Evolutionary conservation across 2,888 invertebrate species (phyloP).

Genomic region (Acronicta aceris): DNA sequence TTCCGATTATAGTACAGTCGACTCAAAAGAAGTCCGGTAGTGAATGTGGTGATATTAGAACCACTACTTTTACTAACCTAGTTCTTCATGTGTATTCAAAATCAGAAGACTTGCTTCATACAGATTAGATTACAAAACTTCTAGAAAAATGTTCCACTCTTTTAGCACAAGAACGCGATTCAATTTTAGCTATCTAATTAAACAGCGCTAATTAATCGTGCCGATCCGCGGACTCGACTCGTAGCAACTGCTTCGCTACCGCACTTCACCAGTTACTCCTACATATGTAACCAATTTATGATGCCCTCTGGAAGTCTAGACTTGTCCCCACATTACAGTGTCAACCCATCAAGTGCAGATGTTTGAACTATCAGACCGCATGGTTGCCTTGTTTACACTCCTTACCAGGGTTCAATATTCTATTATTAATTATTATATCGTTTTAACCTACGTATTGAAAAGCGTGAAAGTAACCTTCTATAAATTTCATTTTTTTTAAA

Average conservation of each 20-base stretch:
- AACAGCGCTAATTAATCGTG: conserved; percentile 40
- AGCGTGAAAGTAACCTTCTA: too few relatives aligned
- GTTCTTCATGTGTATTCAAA: conserved; percentile 15
- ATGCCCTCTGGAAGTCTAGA: conserved; percentile 34
- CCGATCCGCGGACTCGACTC: conserved; percentile 37
- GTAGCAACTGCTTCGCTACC: conserved; percentile 52
- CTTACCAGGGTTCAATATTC: background rate
- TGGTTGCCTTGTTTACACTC: background rate
- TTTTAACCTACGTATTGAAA: background rate
- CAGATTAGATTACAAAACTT: background rate
- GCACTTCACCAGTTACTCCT: conserved; percentile 49
- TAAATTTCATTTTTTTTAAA: too few relatives aligned
- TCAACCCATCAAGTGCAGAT: background rate
- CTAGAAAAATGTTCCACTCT: background rate
- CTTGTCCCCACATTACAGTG: conserved; percentile 3
- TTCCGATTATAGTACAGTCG: too few relatives aligned
- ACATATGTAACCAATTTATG: conserved; percentile 25
- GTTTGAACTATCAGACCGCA: background rate
- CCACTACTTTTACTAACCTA: conserved; percentile 11
- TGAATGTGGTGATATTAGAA: background rate
- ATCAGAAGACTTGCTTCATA: conserved; percentile 14
- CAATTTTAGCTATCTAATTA: conserved; percentile 50
- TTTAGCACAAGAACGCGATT: conserved; percentile 39
- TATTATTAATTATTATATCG: background rate
- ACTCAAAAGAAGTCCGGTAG: too few relatives aligned